phyloP scores from a whole-genome alignment of 2,113 vertebrate genomes.

The Eulemur rufifrons region DNA sequence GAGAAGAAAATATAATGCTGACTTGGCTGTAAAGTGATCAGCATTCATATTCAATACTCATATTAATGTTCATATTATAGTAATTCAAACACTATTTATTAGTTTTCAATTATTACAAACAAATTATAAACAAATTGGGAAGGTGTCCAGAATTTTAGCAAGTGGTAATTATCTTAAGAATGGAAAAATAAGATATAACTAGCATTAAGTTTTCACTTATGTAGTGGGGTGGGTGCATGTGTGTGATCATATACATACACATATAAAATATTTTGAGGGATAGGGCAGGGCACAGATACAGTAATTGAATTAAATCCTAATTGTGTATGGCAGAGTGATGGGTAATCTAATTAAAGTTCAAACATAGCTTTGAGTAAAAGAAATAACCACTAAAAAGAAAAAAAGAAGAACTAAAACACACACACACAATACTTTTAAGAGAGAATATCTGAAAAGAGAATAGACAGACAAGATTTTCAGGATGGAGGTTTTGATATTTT shows the following conservation, averaged over 20 bases:
- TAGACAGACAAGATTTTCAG: not conserved
- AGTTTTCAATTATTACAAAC: not conserved
- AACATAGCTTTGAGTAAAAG: not conserved
- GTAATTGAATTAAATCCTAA: not conserved
- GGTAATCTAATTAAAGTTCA: not conserved
- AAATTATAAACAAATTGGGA: not conserved
- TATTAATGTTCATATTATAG: not conserved
- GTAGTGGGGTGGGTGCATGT: not conserved
- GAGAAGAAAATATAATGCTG: not conserved
- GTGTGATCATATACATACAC: not conserved
- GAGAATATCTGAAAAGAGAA: not conserved
- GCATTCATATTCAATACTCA: not conserved
- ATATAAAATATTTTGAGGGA: not conserved
- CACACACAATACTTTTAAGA: not conserved
- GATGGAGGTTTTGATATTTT: not conserved
- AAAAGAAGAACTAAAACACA: not conserved
- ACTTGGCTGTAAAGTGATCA: not conserved
- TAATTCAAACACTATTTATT: not conserved
- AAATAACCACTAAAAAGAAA: not conserved
- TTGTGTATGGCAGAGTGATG: not conserved
- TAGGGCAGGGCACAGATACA: not conserved
- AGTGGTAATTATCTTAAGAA: not conserved
- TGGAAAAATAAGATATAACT: not conserved
- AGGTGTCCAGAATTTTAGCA: not conserved
- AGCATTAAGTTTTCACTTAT: not conserved